phyloP scores from a whole-genome alignment of 2,113 vertebrate genomes.

The Menura novaehollandiae region DNA sequence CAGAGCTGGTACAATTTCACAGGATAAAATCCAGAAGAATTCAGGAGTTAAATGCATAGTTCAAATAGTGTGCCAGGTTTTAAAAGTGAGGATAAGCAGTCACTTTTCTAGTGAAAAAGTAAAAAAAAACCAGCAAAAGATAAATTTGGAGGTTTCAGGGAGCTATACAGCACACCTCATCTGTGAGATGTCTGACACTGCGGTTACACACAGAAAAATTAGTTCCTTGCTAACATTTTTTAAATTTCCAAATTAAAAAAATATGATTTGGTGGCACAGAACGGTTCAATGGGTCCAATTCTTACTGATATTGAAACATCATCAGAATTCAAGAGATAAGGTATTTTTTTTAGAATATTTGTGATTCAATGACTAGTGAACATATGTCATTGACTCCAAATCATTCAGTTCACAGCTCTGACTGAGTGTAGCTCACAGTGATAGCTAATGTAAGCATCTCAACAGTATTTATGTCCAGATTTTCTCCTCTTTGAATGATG shows the following conservation, averaged over 20 bases:
- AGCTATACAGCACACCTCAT: not conserved
- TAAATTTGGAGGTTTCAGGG: not conserved
- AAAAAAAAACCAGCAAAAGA: not conserved
- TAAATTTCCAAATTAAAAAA: not conserved
- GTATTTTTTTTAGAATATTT: not conserved
- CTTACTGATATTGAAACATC: not conserved
- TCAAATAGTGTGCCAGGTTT: not conserved
- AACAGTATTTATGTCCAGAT: not conserved
- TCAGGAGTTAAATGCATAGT: not conserved
- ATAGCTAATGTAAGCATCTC: not conserved
- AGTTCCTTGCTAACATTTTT: not conserved
- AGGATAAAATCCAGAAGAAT: not conserved
- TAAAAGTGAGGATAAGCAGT: not conserved
- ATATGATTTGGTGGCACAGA: not conserved
- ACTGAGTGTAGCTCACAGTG: not conserved
- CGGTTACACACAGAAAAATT: not conserved
- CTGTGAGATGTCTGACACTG: not conserved
- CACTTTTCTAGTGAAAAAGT: not conserved
- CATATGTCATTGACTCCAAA: not conserved
- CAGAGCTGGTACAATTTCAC: not conserved
- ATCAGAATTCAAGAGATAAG: not conserved
- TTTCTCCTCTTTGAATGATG: not conserved
- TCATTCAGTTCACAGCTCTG: not conserved
- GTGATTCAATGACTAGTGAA: not conserved
- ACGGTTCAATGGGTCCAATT: not conserved